These are phyloP conservation scores for Ectemnius cavifrons DNA, from an alignment of 2,888 invertebrate genomes.

Conservation along the genomic window DNA sequence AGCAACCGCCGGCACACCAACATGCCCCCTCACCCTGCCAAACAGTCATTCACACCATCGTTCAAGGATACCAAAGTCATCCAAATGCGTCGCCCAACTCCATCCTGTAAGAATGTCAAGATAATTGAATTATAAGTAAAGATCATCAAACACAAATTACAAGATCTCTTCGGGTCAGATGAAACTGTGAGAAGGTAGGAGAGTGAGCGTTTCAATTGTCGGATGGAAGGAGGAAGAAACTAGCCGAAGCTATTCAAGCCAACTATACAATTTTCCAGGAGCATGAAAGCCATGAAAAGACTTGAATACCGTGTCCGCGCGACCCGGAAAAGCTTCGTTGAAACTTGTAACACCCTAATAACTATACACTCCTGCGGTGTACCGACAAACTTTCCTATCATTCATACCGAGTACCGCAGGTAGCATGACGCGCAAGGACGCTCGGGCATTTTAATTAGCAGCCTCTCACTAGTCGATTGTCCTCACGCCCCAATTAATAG, in stretches of 20 bases:
- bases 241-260: too few species aligned
- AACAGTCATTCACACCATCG: neutral
- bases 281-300: too few species aligned
- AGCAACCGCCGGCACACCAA: conserved; percentile 77
- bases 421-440: neutral
- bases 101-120: neutral
- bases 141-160: too few species aligned
- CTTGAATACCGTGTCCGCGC: too few species aligned
- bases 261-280: too few species aligned
- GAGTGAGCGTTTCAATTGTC: too few species aligned
- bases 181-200: too few species aligned
- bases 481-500: neutral
- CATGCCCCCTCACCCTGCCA: conserved; percentile 75
- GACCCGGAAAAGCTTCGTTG: neutral
- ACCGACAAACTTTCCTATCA: neutral
- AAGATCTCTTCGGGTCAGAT: too few species aligned
- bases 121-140: too few species aligned
- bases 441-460: conserved; percentile 1
- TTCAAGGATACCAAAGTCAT: too few species aligned
- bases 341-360: conserved; percentile 1
- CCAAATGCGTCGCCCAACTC: neutral
- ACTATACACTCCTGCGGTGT: neutral
- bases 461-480: neutral
- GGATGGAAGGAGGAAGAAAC: too few species aligned
- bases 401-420: too few species aligned